Base-by-base conservation (phyloP, 1,140 invertebrate genomes). In the Drosophila willistoni region DNA sequence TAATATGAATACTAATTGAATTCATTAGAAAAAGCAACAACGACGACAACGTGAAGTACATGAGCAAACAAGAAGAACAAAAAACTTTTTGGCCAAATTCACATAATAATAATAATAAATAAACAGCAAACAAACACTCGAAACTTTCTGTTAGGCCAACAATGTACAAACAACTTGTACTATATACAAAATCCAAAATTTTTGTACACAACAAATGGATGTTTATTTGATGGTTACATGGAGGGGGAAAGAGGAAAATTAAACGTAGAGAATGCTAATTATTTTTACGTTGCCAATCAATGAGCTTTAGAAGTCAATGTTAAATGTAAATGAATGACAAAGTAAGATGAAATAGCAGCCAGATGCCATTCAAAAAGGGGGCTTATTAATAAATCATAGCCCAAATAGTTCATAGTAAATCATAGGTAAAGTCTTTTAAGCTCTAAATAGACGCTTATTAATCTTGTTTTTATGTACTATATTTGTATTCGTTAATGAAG, bases 1-100 rank as follows among this genome's bases (percentile, higher is more conserved):
- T 86, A 86, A 86, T 86, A 83, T 87, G 83, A 86, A 86, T 86
- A 76, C 79, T 86, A 86, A 86, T 86, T 86, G 82, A 86, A 86
- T 86, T 86, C 76, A 79, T 86, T 86, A 78, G 71, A 68, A 72
- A 55, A 61, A 22, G 22, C 13, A 64, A 64, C 70, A 65, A 73
- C 56, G 14, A 64, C 62, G 72, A 69, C 62, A 77, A 41, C 61
- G 57, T 64, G 60, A 55, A 77, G 63, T 55, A 79, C 69, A 73
- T 42, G 56, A 25, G 54, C 70, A 77, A 73, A 80, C 64, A 77
- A 79, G 19, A 73, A 69, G 57, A 73, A 68, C 33, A 73, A 68
- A 41, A 29, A 67, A 61, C 19, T 51, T 51, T 51, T 73, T 77
- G 66, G 36, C 36, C 61, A 79, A 73, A 68, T 76, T 51, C 64